These are phyloP conservation scores for Dolichallabes microphthalmus DNA, from an alignment of 2,113 vertebrate species.

Conservation along the genomic window DNA sequence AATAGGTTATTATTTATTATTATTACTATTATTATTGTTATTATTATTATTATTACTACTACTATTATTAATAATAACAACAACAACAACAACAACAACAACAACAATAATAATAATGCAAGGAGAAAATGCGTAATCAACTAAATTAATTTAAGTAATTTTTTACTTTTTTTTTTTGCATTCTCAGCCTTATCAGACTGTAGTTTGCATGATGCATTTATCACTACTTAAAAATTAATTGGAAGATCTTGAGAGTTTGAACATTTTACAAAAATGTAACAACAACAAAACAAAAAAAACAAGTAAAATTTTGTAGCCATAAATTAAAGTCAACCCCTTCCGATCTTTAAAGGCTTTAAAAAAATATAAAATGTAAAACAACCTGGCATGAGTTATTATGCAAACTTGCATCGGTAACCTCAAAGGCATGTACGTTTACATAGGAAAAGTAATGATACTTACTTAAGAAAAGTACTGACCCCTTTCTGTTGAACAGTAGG, in stretches of 20 bases:
- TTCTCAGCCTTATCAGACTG: not conserved
- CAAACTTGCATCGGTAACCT: not conserved
- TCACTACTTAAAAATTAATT: not conserved
- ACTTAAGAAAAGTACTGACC: slow-evolving; percentile 30
- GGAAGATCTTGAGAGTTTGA: not conserved
- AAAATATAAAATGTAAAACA: slow-evolving; percentile 23
- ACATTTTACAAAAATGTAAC: not conserved
- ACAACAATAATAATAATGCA: not conserved
- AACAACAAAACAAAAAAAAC: not conserved
- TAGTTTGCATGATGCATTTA: not conserved
- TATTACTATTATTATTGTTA: too few relatives aligned
- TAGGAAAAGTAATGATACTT: slow-evolving; percentile 36
- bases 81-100: not conserved
- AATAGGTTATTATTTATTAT: not conserved
- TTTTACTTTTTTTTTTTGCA: not conserved
- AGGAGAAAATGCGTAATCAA: not conserved
- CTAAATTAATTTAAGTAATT: not conserved
- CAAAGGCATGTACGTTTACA: not conserved
- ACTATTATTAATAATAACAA: not conserved
- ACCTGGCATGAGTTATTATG: slow-evolving; percentile 19
- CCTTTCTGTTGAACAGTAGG: slow-evolving; percentile 30
- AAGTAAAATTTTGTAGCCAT: not conserved
- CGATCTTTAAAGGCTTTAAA: not conserved
- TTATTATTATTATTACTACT: too few relatives aligned
- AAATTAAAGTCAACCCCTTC: not conserved